Base-by-base conservation (phyloP, 1,140 invertebrate species). In the Diorhabda sublineata region DNA sequence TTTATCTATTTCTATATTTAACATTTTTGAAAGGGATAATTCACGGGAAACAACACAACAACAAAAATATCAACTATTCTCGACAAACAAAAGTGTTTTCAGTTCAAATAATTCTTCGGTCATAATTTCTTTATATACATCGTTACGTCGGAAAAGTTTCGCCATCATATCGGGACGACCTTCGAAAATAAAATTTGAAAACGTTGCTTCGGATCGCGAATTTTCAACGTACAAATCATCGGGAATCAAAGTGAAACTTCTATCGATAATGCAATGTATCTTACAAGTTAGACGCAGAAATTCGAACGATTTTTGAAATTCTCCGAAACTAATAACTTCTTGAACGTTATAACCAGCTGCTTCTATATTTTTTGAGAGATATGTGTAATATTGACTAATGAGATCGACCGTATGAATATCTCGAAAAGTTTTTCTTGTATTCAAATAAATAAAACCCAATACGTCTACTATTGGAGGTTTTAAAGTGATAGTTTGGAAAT, bases 401-500 rank as follows among this genome's bases (percentile, higher is more conserved):
- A 59, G 41, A n/a, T 67, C 58, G 44, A 26, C n/a, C 5, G 26
- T 41, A 41, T 67, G 58, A 26, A 44, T 2, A 3, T 67, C n/a
- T 8, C 65, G 42, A 5, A 67, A 67, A 26, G 11, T 60, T 41
- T 61, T 67, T 42, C 42, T 67, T 5, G 65, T 67, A 45, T 67
- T 67, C 4, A 41, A 26, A 45, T 44, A 47, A 26, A 67, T 26
- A n/a, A 67, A 67, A 9, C 5, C 11, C 42, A 59, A n/a, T 3
- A 67, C 58, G 26, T 67, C 65, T 4, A 44, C 4, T 2, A 82
- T 71, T 4, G 85, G 79, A 45, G 83, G 87, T 1, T 80, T 77
- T 47, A 84, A 83, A 11, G 83, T 73, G 4, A 83, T 79, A 26
- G 85, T 82, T 79, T 89, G 87, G 69, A 87, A 89, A 73, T 89